Conservation (phyloP, 64 coral and sea anemone species). For the Pachyseris speciosa region DNA sequence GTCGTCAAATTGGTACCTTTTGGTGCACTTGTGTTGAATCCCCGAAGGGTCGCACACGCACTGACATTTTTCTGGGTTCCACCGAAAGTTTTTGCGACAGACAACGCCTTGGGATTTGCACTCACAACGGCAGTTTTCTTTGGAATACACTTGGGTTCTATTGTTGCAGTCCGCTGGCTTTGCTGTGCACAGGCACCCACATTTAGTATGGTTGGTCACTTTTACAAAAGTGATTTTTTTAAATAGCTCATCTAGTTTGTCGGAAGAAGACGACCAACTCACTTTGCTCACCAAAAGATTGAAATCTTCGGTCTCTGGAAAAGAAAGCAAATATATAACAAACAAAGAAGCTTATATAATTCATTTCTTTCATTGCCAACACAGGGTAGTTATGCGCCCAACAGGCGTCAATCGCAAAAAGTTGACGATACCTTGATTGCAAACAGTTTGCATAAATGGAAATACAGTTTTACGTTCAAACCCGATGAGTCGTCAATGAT, state of each 20-base stretch:
- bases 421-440: no score
- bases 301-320: background rate
- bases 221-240: background rate
- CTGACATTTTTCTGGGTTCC: slow-evolving; percentile 30
- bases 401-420: no score
- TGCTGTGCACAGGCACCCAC: background rate
- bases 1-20: slow-evolving; percentile 14
- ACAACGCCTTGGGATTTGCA: background rate
- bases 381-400: no score
- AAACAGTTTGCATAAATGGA: no score
- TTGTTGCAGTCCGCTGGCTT: slow-evolving; percentile 17
- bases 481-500: no score
- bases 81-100: background rate
- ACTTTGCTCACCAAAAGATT: slow-evolving; percentile 2
- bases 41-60: background rate
- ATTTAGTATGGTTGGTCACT: slow-evolving; percentile 19
- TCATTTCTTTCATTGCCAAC: no score
- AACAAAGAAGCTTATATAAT: no score
- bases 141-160: background rate
- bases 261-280: background rate
- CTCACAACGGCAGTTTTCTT: slow-evolving; percentile 26
- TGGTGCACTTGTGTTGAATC: background rate
- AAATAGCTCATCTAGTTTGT: background rate
- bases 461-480: no score
- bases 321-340: background rate